Conservation (phyloP, 2,888 invertebrate genomes). For the Zootermopsis nevadensis region DNA sequence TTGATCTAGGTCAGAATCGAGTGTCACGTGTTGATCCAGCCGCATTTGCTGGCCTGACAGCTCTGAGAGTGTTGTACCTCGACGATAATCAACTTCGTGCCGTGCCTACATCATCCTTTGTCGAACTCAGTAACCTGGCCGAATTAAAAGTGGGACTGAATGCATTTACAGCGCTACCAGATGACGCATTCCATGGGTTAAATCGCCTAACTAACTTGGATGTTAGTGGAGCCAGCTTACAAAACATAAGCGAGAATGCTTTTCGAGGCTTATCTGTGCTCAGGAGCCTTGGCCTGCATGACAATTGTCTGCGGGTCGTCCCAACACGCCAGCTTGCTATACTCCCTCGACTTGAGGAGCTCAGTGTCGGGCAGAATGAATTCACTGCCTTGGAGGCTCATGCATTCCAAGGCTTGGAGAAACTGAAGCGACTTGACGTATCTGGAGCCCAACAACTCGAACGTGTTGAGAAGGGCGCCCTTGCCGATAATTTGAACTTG, state of each 20-base stretch:
- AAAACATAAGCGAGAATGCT: slow-evolving; percentile 80
- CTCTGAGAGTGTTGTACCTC: slow-evolving; percentile 82
- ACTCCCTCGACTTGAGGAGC: slow-evolving; percentile 80
- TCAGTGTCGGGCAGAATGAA: slow-evolving; percentile 86
- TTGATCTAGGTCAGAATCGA: slow-evolving; percentile 87
- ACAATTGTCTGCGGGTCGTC: slow-evolving; percentile 78
- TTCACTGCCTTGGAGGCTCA: slow-evolving; percentile 76
- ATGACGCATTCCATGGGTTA: slow-evolving; percentile 80
- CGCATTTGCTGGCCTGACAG: slow-evolving; percentile 80
- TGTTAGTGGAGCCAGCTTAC: slow-evolving; percentile 82
- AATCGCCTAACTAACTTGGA: slow-evolving; percentile 81
- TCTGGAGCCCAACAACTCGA: slow-evolving; percentile 81
- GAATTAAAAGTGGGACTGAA: slow-evolving; percentile 88
- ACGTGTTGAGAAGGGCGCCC: slow-evolving; percentile 80
- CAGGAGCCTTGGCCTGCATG: slow-evolving; percentile 81
- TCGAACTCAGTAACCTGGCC: slow-evolving; percentile 80
- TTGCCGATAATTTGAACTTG: slow-evolving; percentile 83
- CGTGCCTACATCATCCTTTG: slow-evolving; percentile 80
- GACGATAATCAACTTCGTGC: slow-evolving; percentile 85
- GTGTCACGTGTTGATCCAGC: slow-evolving; percentile 82
- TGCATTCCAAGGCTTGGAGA: slow-evolving; percentile 80
- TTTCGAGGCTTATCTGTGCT: slow-evolving; percentile 79
- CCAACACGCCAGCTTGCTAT: slow-evolving; percentile 79
- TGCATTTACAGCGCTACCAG: slow-evolving; percentile 79
- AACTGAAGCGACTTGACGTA: slow-evolving; percentile 80